Base-by-base conservation (phyloP, 1,140 invertebrate genomes). In the Sarcophaga peregrina region DNA sequence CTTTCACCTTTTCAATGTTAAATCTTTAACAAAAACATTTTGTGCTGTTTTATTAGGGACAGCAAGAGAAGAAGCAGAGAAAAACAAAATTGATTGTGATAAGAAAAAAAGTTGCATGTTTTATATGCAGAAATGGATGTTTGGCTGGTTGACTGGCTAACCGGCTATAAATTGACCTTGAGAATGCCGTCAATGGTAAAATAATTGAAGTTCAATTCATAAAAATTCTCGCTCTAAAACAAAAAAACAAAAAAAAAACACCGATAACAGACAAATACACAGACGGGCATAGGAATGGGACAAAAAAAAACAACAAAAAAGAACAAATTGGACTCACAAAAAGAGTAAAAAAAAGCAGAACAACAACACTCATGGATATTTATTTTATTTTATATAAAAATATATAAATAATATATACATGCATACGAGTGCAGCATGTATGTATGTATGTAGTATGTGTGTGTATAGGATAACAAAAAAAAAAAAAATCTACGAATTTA, bases 131-230 rank as follows among this genome's bases (percentile, higher is more conserved):
- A 68, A 5, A 68, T 68, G n/a, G 3, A 68, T 68, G 8, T 52
- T 52, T 10, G 25, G 25, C 8, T 52, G 50, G 50, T 52, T 52
- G 25, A 52, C 13, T 52, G 5, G 62, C 15, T 68, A 20, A 37
- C 25, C 25, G 25, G 62, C 62, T 20, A 68, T 68, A 68, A 68
- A 68, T 68, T 68, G 62, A 68, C 62, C 62, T 68, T 68, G 62
- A 68, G 62, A 68, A 20, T 20, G 17, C 62, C 62, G 62, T 68
- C 62, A 68, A 68, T 68, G 62, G 62, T 68, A 68, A 68, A 68
- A 68, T 68, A 68, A 68, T 68, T 68, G 62, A 68, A 68, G 62
- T 68, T 68, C 62, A 68, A 68, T 68, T 68, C 62, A 68, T 68
- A 68, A 68, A 68, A 68, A 20, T 68, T n/a, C 17, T n/a, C 17